Percentiles rank a stretch among this genome's conserved stretches.
Evolutionary conservation across 37 sponge, comb jelly and placozoan genomes (phyloP).

Genomic region (Chondrosia reniformis): DNA sequence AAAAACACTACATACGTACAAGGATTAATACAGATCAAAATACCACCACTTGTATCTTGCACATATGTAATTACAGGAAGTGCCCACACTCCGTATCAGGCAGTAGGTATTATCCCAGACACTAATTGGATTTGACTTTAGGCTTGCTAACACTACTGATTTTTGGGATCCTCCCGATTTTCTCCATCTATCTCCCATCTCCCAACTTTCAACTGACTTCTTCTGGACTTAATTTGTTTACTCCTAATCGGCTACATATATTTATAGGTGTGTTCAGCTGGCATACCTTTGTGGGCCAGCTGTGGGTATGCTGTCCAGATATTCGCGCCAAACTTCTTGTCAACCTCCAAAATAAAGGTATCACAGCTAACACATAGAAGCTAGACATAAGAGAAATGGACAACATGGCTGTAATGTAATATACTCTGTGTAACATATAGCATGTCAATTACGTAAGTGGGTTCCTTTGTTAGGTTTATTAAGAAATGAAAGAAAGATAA

Average conservation of each 20-base stretch:
- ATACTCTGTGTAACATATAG: too few species aligned
- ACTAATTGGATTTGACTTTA: too few species aligned
- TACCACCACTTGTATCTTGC: too few species aligned
- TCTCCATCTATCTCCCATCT: background rate
- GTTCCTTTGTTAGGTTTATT: too few species aligned
- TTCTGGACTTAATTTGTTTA: background rate
- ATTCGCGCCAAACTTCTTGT: conserved; percentile 39
- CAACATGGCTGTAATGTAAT: too few species aligned
- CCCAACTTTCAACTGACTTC: background rate
- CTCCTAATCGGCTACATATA: background rate
- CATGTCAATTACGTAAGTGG: too few species aligned
- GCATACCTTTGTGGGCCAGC: conserved; percentile 54
- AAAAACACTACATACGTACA: conserved; percentile 36
- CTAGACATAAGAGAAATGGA: conserved; percentile 23
- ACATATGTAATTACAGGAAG: too few species aligned
- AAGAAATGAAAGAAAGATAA: too few species aligned
- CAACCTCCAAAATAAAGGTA: conserved; percentile 42
- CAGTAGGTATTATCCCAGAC: too few species aligned
- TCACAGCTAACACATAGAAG: conserved; percentile 46
- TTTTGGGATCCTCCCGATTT: too few species aligned
- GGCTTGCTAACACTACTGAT: too few species aligned
- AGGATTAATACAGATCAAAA: background rate
- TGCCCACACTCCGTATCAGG: too few species aligned
- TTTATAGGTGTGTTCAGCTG: background rate
- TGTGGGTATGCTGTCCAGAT: conserved; percentile 57